Base-by-base conservation (phyloP, 2,113 vertebrate species). In the Catharus bicknelli region DNA sequence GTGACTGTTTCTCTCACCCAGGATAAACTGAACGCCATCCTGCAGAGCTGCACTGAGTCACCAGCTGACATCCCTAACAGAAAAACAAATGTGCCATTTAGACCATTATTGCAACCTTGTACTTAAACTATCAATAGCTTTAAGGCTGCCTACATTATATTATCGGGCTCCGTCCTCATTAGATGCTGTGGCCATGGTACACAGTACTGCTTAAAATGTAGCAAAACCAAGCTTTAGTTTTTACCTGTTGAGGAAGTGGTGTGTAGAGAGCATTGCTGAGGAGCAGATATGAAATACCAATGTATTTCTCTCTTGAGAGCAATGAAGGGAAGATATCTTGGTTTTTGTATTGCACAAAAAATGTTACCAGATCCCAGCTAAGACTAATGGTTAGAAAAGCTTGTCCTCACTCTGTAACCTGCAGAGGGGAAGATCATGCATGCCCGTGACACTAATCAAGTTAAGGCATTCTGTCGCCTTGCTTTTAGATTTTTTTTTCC, bases 211-310 rank as follows among this genome's bases (percentile, higher is more conserved):
- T 32, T 55, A 84, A 83, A 47, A 40, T 32, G 9, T 16, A 82
- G 90, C 10, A 12, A 83, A 93, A 51, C 11, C 7, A 42, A 84
- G 50, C 30, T 43, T 55, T 29, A 80, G 77, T 6, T 86, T 76
- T 74, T 90, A 69, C 63, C 89, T 73, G 45, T 27, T 68, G 81
- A 38, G 55, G 82, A 90, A 92, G 40, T 81, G 54, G 67, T 85
- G 74, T 76, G 59, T 73, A 47, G 4, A 16, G 58, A 77, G 57
- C 81, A 91, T 50, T 83, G 23, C 45, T 53, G 76, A 68, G 27
- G 70, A 81, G 26, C 77, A n/a, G 40, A 81, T 74, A 72, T 23
- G 78, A 91, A 92, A 89, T 45, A 81, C 19, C 45, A 10, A 92
- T 11, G 0, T 58, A 34, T 69, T 92, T 67, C 43, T 54, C 34